Base-by-base conservation (phyloP, 2,797 vertebrate genomes). In the Parambassis ranga region DNA sequence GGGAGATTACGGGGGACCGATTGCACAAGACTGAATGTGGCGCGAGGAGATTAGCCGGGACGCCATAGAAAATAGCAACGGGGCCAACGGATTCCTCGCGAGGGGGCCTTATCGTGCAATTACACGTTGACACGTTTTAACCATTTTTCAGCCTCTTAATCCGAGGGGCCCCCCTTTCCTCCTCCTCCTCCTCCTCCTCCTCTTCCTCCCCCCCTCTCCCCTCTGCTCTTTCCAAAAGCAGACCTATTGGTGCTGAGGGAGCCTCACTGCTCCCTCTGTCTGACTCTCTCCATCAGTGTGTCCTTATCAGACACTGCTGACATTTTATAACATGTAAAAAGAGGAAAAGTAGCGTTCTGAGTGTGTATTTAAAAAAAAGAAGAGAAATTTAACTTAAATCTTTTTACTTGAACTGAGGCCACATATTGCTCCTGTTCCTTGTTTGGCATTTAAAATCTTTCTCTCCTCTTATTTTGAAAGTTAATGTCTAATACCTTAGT, bases 101-200 rank as follows among this genome's bases (percentile, higher is more conserved):
- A 98, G 96, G 94, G 84, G 85, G 95, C 95, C 96, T 98, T 98
- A 98, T 98, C 96, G 92, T 94, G 94, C 95, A 95, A 95, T 96
- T 96, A 96, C 96, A 98, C 95, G 96, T 96, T 95, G 96, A 95
- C 95, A 96, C 93, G 95, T 96, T 95, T 87, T 94, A 95, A 95
- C 95, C 95, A 95, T 96, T 96, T 95, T 95, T 93, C 95, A 94
- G 95, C 94, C 95, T 96, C 94, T 95, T 98, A 97, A 98, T 97
- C 96, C 96, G 93, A 90, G 87, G 69, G 87, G 92, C 92, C 62
- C 55, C 19, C 53, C n/a, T n/a, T n/a, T 8, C 51, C 55, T 26
- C 49, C 51, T n/a, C 20, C 53, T 11, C 14, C 39, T 63, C 32
- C 14, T 44, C 59, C 53, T 43, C 38, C 37, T 22, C 37, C 44